Evolutionary conservation across 2,113 vertebrate genomes (phyloP).

Genomic region (Aldabrachelys gigantea): DNA sequence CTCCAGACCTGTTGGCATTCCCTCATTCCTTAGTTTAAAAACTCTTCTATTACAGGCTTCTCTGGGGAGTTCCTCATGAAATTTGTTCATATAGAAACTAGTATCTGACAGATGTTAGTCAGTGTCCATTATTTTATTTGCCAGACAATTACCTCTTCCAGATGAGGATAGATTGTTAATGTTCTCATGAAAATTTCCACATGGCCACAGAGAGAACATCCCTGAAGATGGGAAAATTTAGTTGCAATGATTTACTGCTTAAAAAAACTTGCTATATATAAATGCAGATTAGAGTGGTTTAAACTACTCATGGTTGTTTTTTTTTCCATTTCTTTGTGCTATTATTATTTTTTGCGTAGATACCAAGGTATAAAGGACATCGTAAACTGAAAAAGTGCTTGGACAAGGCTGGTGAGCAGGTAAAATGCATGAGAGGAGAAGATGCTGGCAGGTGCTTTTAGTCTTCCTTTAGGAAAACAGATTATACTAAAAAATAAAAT

Average conservation of each 20-base stretch:
- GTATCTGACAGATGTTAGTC: neutral
- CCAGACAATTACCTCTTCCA: neutral
- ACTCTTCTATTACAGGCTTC: too few relatives aligned
- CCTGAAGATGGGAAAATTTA: neutral
- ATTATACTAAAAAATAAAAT: neutral
- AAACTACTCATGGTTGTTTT: neutral
- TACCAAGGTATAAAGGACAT: slow-evolving; percentile 75
- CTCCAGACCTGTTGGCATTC: too few relatives aligned
- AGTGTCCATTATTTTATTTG: neutral
- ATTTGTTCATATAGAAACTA: neutral
- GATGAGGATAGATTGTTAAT: neutral
- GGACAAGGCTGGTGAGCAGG: slow-evolving; percentile 65
- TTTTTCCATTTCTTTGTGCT: slow-evolving; percentile 36
- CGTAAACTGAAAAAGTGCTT: slow-evolving; percentile 72
- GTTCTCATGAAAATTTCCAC: neutral
- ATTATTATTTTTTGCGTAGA: slow-evolving; percentile 72
- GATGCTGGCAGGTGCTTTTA: neutral
- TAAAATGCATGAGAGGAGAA: slow-evolving; percentile 51
- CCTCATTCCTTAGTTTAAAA: too few relatives aligned
- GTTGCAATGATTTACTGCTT: neutral
- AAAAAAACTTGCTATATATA: neutral
- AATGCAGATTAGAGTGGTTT: neutral
- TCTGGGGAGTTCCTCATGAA: too few relatives aligned
- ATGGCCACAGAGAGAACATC: neutral
- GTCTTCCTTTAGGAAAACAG: neutral